These are phyloP conservation scores for Taxidea taxus DNA, from an alignment of 2,113 vertebrate species.

Conservation along the genomic window DNA sequence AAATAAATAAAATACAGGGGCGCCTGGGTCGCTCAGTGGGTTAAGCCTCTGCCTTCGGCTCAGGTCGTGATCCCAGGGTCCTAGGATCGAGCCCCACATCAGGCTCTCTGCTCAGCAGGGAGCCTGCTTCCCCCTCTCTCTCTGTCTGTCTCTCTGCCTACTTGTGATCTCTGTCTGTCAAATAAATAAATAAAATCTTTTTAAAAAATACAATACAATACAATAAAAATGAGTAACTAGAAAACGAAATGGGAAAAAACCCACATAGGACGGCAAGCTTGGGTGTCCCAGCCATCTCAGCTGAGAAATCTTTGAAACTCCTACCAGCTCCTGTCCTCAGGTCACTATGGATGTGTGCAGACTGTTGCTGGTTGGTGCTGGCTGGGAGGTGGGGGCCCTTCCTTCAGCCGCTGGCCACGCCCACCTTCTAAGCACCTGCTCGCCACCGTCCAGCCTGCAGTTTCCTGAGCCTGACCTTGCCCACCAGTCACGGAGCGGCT, in stretches of 20 bases:
- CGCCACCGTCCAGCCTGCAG: accelerated
- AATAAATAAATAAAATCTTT: too few relatives aligned
- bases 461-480: not conserved
- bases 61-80: too few relatives aligned
- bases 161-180: too few relatives aligned
- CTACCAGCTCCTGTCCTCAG: accelerated
- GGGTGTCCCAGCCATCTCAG: not conserved
- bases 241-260: not conserved
- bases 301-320: not conserved
- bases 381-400: not conserved
- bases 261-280: not conserved
- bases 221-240: not conserved
- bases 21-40: too few relatives aligned
- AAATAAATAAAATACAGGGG: too few relatives aligned
- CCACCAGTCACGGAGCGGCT: accelerated
- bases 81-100: too few relatives aligned
- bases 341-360: not conserved
- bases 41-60: too few relatives aligned
- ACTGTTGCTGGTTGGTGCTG: not conserved
- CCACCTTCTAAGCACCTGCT: not conserved
- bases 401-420: not conserved
- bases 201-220: too few relatives aligned
- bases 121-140: too few relatives aligned
- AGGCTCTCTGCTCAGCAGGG: too few relatives aligned
- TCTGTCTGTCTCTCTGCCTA: too few relatives aligned